Evolutionary conservation across 2,888 invertebrate genomes (phyloP).

Genomic region (Coecobrya sp.): DNA sequence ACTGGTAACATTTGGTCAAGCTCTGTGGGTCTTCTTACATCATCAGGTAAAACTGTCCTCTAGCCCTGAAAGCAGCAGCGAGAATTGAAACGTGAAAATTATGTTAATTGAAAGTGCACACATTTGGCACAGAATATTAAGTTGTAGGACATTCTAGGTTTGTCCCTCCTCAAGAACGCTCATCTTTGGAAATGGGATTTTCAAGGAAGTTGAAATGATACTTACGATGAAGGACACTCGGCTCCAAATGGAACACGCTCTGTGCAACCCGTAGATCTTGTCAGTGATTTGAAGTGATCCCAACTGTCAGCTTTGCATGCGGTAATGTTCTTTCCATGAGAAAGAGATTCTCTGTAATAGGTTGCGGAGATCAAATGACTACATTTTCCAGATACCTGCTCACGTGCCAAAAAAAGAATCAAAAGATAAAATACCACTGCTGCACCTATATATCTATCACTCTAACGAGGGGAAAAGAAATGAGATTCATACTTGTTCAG

Average conservation of each 20-base stretch:
- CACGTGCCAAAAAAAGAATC: not conserved
- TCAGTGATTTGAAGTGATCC: slow-evolving; percentile 80
- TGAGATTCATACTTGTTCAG: slow-evolving; percentile 73
- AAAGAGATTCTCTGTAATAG: slow-evolving; percentile 82
- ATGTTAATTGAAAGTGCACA: slow-evolving; percentile 65
- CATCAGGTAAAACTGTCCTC: slow-evolving; percentile 82
- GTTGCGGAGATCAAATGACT: slow-evolving; percentile 81
- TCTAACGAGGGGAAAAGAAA: too few relatives aligned
- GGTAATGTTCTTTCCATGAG: slow-evolving; percentile 80
- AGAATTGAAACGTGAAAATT: slow-evolving; percentile 75
- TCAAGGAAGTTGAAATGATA: slow-evolving; percentile 33
- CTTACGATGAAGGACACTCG: slow-evolving; percentile 80
- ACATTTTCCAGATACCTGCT: slow-evolving; percentile 80
- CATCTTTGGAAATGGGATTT: not conserved
- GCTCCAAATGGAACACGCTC: slow-evolving; percentile 81
- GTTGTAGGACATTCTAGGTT: not conserved
- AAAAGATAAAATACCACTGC: not conserved
- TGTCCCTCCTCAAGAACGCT: slow-evolving; percentile 16
- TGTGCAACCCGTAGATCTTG: slow-evolving; percentile 79
- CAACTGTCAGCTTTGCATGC: slow-evolving; percentile 82
- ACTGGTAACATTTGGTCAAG: slow-evolving; percentile 51
- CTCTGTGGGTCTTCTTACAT: slow-evolving; percentile 69
- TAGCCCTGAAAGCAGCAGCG: slow-evolving; percentile 80
- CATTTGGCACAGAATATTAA: not conserved
- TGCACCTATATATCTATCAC: not conserved